Evolutionary conservation across 2,888 invertebrate genomes (phyloP).

Genomic region (Mimumesa dahlbomi): DNA sequence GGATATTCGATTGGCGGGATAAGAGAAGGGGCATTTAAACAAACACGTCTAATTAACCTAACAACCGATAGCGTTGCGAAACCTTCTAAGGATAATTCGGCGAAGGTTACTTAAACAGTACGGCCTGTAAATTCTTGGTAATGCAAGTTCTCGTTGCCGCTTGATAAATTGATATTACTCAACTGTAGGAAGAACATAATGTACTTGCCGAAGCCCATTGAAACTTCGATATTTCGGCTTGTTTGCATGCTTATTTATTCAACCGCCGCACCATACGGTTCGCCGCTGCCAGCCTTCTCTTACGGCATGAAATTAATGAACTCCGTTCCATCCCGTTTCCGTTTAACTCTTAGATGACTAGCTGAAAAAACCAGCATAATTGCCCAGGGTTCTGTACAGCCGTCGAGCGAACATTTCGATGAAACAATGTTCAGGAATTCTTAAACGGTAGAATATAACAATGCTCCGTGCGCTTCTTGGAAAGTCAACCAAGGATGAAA

Average conservation of each 20-base stretch:
- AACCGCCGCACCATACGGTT: constrained; percentile 8
- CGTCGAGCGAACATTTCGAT: not conserved
- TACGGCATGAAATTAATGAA: constrained; percentile 35
- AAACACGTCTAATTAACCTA: not conserved
- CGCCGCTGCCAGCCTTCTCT: constrained; percentile 1
- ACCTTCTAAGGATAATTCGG: too few species aligned
- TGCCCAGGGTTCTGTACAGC: too few species aligned
- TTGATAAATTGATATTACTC: constrained; percentile 30
- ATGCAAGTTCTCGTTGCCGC: constrained; percentile 7
- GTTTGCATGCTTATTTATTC: constrained; percentile 48
- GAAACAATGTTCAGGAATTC: too few species aligned
- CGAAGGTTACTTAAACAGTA: constrained; percentile 3
- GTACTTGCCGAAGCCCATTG: constrained; percentile 33
- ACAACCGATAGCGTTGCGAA: not conserved
- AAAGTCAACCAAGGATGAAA: too few species aligned
- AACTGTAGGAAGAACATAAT: constrained; percentile 28
- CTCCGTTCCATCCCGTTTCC: constrained; percentile 1
- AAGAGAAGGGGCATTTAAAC: too few species aligned
- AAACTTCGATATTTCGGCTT: constrained; percentile 34
- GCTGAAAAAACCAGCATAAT: too few species aligned
- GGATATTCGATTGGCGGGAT: too few species aligned
- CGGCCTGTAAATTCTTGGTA: constrained; percentile 10
- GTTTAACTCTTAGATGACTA: too few species aligned
- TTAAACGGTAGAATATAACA: too few species aligned
- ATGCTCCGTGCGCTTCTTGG: too few species aligned